Evolutionary conservation across 2,797 vertebrate species (phyloP), one percentile per base, ranked within the genome.

Genomic region (Cuculus canorus): DNA sequence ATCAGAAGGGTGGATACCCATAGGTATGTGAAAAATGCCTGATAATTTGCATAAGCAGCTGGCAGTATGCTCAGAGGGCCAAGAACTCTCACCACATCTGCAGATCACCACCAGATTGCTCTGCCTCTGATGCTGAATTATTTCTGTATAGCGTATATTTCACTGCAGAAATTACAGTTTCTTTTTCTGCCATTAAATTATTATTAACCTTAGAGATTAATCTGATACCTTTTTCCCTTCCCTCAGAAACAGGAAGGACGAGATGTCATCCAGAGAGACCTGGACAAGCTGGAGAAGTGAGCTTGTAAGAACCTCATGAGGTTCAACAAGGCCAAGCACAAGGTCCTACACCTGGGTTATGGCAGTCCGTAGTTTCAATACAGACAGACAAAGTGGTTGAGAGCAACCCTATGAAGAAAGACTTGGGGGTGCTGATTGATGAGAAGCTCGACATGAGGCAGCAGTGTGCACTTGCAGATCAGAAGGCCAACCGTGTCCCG

Each of bases 31-130:
- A 79, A 95, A 92, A 84, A 76, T 59, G 70, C 15, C 19, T 84
- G 53, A 39, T 90, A 60, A 96, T 97, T 95, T 97, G 84, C 93
- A 96, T 95, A 77, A 96, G 60, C 83, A 91, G 39, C 96, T 95
- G 91, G 59, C 60, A 76, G 47, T 53, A 53, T 37, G 50, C 89
- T 92, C 86, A 63, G 88, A 68, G 33, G 48, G 15, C 66, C 56
- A 56, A 77, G 81, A 88, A 22, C 78, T 77, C 45, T 85, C 80
- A 83, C 18, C 18, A n/a, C 69, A 92, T 50, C 88, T 57, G 53
- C 61, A 83, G 56, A 78, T 73, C 39, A 24, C 72, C 52, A 28
- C 48, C 61, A 70, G 41, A 57, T 23, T 79, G 27, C 41, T 93
- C 75, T 88, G 47, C 30, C 65, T 54, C 28, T 54, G 24, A 47